phyloP scores from a whole-genome alignment of 2,797 vertebrate genomes.

The Nasua narica region DNA sequence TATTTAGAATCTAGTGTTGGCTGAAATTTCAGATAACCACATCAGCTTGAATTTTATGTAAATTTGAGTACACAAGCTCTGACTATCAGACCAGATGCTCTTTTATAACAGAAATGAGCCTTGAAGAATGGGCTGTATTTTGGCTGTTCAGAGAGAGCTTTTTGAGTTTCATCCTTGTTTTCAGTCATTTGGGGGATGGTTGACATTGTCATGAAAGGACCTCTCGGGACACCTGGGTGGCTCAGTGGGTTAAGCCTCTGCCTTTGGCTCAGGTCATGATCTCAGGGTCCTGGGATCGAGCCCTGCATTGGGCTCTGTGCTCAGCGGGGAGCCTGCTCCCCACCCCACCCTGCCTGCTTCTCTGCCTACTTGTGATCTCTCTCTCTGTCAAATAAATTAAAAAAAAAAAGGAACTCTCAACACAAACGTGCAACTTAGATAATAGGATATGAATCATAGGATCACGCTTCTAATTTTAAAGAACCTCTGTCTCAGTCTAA shows the following conservation, averaged over 20 bases:
- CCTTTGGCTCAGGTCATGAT: too few species aligned
- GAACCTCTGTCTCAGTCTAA: background rate
- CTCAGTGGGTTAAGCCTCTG: too few species aligned
- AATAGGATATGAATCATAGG: background rate
- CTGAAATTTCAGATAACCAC: background rate
- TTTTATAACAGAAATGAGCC: background rate
- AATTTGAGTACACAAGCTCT: background rate
- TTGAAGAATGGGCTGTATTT: background rate
- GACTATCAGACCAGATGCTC: background rate
- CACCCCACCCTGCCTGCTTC: too few species aligned
- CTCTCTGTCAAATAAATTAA: too few species aligned
- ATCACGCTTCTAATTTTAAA: background rate
- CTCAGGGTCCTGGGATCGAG: too few species aligned
- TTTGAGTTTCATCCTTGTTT: background rate
- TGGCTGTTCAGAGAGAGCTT: background rate
- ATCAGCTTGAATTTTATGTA: background rate
- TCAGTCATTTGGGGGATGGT: background rate
- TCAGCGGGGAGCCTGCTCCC: too few species aligned
- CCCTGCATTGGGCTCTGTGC: too few species aligned
- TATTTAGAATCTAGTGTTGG: background rate
- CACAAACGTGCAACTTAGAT: background rate
- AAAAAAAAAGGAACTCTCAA: background rate
- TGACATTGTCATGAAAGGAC: background rate
- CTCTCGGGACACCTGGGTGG: background rate
- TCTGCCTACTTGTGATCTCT: too few species aligned